Percentiles rank a stretch among this genome's conserved stretches.
phyloP scores from a whole-genome alignment of 2,113 vertebrate genomes.

The Thamnaconus septentrionalis region DNA sequence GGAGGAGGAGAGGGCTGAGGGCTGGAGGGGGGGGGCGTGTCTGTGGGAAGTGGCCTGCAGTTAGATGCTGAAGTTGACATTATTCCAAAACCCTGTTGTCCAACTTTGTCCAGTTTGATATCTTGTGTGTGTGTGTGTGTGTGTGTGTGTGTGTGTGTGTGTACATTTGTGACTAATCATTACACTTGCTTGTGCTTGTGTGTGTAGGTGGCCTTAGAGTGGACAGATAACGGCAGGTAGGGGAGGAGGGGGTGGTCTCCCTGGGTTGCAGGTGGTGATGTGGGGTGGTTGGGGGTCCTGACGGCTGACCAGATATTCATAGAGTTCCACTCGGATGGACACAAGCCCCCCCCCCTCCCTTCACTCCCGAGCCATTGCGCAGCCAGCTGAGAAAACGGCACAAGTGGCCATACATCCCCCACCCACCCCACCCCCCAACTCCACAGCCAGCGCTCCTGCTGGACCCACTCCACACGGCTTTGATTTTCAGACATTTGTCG shows the following conservation, averaged over 20 bases:
- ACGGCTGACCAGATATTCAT: conserved; percentile 71
- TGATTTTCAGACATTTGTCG: too few relatives aligned
- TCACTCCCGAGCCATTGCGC: conserved; percentile 26
- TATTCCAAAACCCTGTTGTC: too few relatives aligned
- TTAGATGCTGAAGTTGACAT: too few relatives aligned
- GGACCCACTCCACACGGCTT: conserved; percentile 7
- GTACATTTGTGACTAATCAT: conserved; percentile 25
- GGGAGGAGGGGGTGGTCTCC: conserved; percentile 24
- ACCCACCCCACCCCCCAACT: conserved; percentile 1
- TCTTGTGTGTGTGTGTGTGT: too few relatives aligned
- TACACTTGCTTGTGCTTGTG: not conserved
- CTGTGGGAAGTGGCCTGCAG: too few relatives aligned
- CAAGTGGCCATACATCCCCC: conserved; percentile 24
- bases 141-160: not conserved
- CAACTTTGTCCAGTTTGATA: too few relatives aligned
- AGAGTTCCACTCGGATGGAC: conserved; percentile 71
- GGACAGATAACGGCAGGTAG: conserved; percentile 12
- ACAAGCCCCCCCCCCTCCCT: conserved; percentile 19
- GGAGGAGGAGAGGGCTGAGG: not conserved
- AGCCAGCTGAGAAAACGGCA: conserved; percentile 62
- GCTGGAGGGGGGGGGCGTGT: not conserved
- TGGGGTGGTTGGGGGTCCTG: conserved; percentile 22
- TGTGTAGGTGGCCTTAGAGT: conserved; percentile 8
- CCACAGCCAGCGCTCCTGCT: conserved; percentile 16
- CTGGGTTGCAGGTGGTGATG: conserved; percentile 11